phyloP scores from a whole-genome alignment of 2,113 vertebrate genomes.

The Corapipo altera region DNA sequence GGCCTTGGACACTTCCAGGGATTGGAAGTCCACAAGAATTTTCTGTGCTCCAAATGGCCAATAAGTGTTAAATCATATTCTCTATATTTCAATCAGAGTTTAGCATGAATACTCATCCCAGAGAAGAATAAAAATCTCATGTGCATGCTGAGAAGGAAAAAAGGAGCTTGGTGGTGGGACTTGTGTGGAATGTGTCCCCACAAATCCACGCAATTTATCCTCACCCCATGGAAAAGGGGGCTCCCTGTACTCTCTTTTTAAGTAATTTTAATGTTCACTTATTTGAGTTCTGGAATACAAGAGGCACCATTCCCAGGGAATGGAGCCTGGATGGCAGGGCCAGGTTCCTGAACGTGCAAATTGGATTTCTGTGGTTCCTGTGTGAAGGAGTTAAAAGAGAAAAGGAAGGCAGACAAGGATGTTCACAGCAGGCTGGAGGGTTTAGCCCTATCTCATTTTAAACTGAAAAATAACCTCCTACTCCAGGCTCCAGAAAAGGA shows the following conservation, averaged over 20 bases:
- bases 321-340: neutral
- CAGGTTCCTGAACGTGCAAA: neutral
- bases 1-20: neutral
- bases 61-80: neutral
- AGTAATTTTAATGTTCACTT: accelerated
- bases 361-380: neutral
- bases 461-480: constrained; percentile 3
- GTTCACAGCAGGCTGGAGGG: neutral
- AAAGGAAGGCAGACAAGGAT: neutral
- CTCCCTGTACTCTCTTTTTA: neutral
- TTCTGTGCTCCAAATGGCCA: neutral
- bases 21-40: neutral
- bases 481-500: neutral
- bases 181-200: neutral
- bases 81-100: neutral
- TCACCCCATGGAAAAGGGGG: neutral
- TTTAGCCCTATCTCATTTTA: neutral
- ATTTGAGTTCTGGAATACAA: neutral
- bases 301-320: neutral
- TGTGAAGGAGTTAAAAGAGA: neutral
- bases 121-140: neutral
- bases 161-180: neutral
- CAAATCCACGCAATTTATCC: neutral
- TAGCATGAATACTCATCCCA: neutral
- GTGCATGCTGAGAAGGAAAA: neutral